Evolutionary conservation across 2,888 invertebrate species (phyloP).

Genomic region (Psylliodes chrysocephalus): DNA sequence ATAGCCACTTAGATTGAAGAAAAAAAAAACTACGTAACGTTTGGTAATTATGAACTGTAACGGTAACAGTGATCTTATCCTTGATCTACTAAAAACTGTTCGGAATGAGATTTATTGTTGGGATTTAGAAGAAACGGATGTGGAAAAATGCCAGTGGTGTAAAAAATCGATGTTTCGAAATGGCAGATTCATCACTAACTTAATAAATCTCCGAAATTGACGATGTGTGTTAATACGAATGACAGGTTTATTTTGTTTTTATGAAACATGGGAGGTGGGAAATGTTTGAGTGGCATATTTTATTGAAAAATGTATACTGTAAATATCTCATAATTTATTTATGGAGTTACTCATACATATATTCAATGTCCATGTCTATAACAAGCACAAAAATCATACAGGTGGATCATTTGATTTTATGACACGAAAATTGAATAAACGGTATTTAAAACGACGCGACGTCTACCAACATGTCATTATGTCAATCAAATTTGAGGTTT

Average conservation of each 20-base stretch:
- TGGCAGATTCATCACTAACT: neutral
- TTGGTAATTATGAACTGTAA: slow-evolving; percentile 29
- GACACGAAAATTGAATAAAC: too few species aligned
- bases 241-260: neutral
- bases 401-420: too few species aligned
- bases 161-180: slow-evolving; percentile 6
- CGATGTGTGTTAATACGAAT: neutral
- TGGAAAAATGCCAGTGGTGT: slow-evolving; percentile 14
- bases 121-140: slow-evolving; percentile 16
- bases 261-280: too few species aligned
- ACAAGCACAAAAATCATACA: too few species aligned
- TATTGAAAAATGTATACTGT: too few species aligned
- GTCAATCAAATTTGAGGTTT: too few species aligned
- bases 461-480: too few species aligned
- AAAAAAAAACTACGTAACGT: slow-evolving; percentile 10
- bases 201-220: slow-evolving; percentile 3
- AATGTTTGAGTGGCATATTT: too few species aligned
- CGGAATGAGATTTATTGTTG: slow-evolving; percentile 6
- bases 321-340: too few species aligned
- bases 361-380: too few species aligned
- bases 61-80: slow-evolving; percentile 18
- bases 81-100: slow-evolving; percentile 28
- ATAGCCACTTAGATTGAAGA: slow-evolving; percentile 10
- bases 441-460: too few species aligned
- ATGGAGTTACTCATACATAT: too few species aligned